Evolutionary conservation across 2,113 vertebrate species (phyloP).

Genomic region (Tetrao urogallus): DNA sequence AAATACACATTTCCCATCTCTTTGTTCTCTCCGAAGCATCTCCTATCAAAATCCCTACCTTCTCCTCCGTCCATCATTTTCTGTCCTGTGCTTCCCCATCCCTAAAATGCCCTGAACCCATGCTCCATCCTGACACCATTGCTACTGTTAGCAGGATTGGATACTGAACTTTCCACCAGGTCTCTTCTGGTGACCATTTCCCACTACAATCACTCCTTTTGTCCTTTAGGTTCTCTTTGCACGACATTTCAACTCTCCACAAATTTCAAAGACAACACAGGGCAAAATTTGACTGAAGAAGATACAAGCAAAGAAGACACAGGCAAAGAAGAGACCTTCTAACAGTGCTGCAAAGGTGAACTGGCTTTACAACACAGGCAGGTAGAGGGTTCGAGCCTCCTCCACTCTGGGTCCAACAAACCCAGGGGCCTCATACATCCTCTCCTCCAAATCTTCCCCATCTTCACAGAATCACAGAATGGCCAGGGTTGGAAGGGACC

Average conservation of each 20-base stretch:
- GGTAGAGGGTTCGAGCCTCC: neutral
- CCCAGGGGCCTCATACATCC: neutral
- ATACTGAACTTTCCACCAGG: fast-evolving
- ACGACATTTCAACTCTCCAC: neutral
- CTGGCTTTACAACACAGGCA: fast-evolving
- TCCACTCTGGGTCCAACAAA: neutral
- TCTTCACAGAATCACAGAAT: neutral
- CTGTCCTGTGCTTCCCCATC: neutral
- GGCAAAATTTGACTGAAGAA: neutral
- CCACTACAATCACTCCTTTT: neutral
- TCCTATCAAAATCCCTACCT: neutral
- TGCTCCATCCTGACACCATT: neutral
- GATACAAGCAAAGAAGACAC: neutral
- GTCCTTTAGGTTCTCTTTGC: neutral
- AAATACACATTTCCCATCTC: neutral
- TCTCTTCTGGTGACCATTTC: neutral
- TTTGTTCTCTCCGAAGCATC: neutral
- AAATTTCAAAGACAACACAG: neutral
- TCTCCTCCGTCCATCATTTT: neutral
- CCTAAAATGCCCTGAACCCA: neutral
- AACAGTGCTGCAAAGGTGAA: neutral
- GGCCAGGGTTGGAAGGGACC: no score
- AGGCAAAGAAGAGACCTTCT: neutral
- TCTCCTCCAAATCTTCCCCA: neutral
- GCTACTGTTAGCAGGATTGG: neutral